Evolutionary conservation across 1,140 invertebrate genomes (phyloP), one percentile per base, ranked within the genome.

Genomic region (Hetaerina americana): DNA sequence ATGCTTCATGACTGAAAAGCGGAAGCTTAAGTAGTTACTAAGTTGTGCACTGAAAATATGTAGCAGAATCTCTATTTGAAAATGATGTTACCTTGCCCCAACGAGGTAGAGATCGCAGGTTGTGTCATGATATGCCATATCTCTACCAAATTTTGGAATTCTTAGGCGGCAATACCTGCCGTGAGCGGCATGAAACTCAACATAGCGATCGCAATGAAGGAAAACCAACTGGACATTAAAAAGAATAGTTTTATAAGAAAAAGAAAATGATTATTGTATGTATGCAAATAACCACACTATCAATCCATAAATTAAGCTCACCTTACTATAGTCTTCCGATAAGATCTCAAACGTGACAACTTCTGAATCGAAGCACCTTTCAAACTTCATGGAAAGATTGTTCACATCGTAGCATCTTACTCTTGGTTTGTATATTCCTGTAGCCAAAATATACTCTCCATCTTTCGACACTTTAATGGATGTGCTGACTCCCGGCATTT

Each of bases 321-420:
- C 92, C 82, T 95, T 94, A 76, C 88, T 89, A 78, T 95, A 97
- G 81, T 96, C 94, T 78, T 96, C 92, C 76, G 92, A 93, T 27
- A 97, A 83, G 75, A 92, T 84, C 82, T 94, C 88, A 85, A 96
- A 95, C 67, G 89, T 88, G 25, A 95, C 86, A 29, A 94, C 93
- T 86, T 99, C 96, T 1, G 95, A 91, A 84, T 99, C 98, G 77
- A 99, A 90, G 80, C 97, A 98, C 77, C 97, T 86, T 82, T 99
- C 97, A 86, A 99, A 99, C 84, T 99, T 99, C 77, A 99, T 85
- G 0, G 96, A 96, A 73, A 99, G 83, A 82, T 99, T 94, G 76
- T 92, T 89, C 0, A 98, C 91, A 85, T 99, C 97, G 82, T 89
- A 99, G 83, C 97, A 99, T 81, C 95, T 92, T 0, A 99, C 82